A percentile compares a stretch with the other conserved stretches of the same genome.
Evolutionary conservation across 2,113 vertebrate genomes (phyloP).

Genomic region (Manacus vitellinus): DNA sequence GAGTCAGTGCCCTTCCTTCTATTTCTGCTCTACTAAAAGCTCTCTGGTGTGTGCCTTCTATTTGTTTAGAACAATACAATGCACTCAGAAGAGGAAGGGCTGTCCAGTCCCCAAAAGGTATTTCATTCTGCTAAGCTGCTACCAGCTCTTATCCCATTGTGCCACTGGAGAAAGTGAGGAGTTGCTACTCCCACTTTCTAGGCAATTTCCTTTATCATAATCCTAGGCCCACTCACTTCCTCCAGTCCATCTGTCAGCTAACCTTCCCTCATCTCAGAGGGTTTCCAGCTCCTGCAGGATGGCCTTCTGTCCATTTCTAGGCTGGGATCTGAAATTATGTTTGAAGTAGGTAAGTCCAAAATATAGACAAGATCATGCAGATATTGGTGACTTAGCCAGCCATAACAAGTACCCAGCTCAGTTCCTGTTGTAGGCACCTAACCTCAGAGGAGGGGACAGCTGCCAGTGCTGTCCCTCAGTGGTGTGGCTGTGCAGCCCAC

Average conservation of each 20-base stretch:
- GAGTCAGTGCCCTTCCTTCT: background rate
- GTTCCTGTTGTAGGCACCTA: background rate
- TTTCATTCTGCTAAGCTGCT: background rate
- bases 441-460: background rate
- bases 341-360: background rate
- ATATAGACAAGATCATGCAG: background rate
- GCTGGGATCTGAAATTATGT: background rate
- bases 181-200: slow-evolving; percentile 2
- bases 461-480: background rate
- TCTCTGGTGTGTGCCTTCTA: background rate
- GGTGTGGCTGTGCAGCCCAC: background rate
- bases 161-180: background rate
- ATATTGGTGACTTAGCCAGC: background rate
- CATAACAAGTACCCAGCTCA: background rate
- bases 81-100: background rate
- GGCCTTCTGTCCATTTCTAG: slow-evolving; percentile 41
- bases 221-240: slow-evolving; percentile 29
- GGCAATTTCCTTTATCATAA: slow-evolving; percentile 37
- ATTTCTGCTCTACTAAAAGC: background rate
- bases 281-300: slow-evolving; percentile 39
- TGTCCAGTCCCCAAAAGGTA: background rate
- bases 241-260: slow-evolving; percentile 55
- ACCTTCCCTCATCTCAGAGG: slow-evolving; percentile 14
- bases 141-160: background rate
- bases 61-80: background rate